Percentiles rank a stretch among this genome's conserved stretches.
These are phyloP conservation scores for Anarsia innoxiella DNA, from an alignment of 2,888 invertebrate genomes.

Conservation along the genomic window DNA sequence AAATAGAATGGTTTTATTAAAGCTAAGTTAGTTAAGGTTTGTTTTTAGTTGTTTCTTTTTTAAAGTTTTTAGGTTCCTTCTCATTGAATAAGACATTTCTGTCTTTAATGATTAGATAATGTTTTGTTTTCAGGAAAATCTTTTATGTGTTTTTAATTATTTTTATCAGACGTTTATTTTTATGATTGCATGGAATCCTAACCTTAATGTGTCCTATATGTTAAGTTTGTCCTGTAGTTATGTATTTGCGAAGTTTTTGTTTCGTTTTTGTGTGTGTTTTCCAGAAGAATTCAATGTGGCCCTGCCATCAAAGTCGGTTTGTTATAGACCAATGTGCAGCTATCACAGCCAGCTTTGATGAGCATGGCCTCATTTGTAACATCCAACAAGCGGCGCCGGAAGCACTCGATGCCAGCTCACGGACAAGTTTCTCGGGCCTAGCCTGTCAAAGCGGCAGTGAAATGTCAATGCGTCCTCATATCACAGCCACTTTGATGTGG, in stretches of 20 bases:
- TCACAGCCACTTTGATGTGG: slow-evolving; percentile 99
- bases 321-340: slow-evolving; percentile 82
- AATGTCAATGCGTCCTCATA: slow-evolving; percentile 83
- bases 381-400: slow-evolving; percentile 16
- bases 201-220: too few relatives aligned
- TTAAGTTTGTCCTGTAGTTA: neutral
- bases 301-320: slow-evolving; percentile 87
- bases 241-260: too few relatives aligned
- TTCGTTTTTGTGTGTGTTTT: too few relatives aligned
- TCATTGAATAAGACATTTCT: too few relatives aligned
- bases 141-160: too few relatives aligned
- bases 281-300: slow-evolving; percentile 52
- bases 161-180: too few relatives aligned
- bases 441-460: slow-evolving; percentile 93
- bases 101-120: too few relatives aligned
- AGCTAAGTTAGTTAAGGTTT: too few relatives aligned
- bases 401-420: slow-evolving; percentile 2
- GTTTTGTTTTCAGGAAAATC: too few relatives aligned
- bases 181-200: too few relatives aligned
- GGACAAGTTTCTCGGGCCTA: slow-evolving; percentile 70
- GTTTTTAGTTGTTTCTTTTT: neutral
- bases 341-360: slow-evolving; percentile 98
- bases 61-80: neutral
- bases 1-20: too few relatives aligned
- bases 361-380: slow-evolving; percentile 79